Conservation (phyloP, 2,113 vertebrate species). For the Pluvialis apricaria region DNA sequence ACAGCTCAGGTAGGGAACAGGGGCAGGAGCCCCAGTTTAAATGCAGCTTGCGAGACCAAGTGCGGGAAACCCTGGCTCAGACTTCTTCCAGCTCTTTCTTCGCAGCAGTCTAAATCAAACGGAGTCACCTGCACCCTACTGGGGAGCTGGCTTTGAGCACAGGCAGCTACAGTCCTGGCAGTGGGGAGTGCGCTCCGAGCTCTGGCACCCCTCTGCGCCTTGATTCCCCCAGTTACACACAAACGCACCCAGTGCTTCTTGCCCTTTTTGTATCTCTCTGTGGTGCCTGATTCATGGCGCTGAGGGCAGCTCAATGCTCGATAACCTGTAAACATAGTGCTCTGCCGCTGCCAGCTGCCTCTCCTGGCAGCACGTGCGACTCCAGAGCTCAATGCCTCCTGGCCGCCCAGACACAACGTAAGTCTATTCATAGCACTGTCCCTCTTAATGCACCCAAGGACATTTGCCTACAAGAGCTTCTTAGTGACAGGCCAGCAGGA, state of each 20-base stretch:
- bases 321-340: not conserved
- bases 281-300: not conserved
- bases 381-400: not conserved
- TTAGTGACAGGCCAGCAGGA: not conserved
- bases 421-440: not conserved
- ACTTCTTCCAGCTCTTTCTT: not conserved
- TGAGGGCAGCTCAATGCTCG: not conserved
- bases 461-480: not conserved
- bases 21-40: not conserved
- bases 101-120: not conserved
- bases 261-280: not conserved
- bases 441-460: not conserved
- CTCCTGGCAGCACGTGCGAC: not conserved
- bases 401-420: not conserved
- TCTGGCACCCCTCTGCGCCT: accelerated
- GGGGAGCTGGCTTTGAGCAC: not conserved
- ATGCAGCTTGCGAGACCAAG: not conserved
- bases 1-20: not conserved
- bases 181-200: accelerated
- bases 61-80: not conserved
- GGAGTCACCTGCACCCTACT: not conserved
- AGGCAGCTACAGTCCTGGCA: not conserved
- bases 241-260: not conserved
- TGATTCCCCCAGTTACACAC: not conserved
- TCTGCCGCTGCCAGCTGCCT: not conserved